Conservation (phyloP, 2,888 invertebrate genomes). For the Cataglyphis rosenhaueri region DNA sequence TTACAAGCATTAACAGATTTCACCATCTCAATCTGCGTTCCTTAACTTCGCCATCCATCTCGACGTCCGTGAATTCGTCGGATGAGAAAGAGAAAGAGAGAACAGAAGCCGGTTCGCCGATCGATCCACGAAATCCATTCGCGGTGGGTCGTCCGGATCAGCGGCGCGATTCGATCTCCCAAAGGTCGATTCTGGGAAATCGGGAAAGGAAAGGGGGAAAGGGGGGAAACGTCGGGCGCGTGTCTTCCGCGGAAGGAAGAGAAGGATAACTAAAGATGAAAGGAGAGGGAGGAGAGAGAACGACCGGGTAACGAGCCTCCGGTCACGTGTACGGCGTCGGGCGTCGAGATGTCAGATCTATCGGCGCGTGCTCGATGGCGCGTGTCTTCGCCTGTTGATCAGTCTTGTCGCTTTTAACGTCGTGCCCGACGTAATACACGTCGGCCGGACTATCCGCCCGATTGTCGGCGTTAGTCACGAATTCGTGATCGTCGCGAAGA, state of each 20-base stretch:
- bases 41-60: conserved; percentile 71
- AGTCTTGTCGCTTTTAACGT: conserved; percentile 52
- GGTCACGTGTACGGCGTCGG: conserved; percentile 80
- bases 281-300: conserved; percentile 60
- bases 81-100: conserved; percentile 4
- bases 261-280: conserved; percentile 56
- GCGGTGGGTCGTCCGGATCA: conserved; percentile 71
- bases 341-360: conserved; percentile 79
- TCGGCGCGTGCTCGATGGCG: conserved; percentile 80
- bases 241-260: conserved; percentile 74
- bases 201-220: conserved; percentile 34
- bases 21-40: conserved; percentile 22
- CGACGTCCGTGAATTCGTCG: conserved; percentile 45
- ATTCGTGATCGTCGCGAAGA: conserved; percentile 54
- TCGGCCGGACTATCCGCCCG: conserved; percentile 34
- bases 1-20: conserved; percentile 58
- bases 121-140: conserved; percentile 60
- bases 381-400: conserved; percentile 80
- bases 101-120: conserved; percentile 60
- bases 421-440: conserved; percentile 36
- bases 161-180: conserved; percentile 69
- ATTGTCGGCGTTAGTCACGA: conserved; percentile 64
- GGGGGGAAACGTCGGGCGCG: conserved; percentile 77
- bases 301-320: conserved; percentile 78
- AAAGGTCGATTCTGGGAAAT: conserved; percentile 76